Evolutionary conservation across 2,888 invertebrate species (phyloP).

Genomic region (Hofmannophila pseudospretella): DNA sequence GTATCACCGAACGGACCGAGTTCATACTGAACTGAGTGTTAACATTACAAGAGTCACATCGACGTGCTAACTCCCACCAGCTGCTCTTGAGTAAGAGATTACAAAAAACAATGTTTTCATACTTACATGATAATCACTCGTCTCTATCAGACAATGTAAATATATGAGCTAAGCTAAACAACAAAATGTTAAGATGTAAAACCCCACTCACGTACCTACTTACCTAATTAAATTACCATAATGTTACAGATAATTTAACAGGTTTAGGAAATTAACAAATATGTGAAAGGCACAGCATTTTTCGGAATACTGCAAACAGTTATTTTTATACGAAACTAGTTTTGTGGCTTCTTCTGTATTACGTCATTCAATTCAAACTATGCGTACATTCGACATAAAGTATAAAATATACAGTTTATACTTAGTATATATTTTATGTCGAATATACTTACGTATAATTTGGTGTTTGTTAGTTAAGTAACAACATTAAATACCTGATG

Average conservation of each 20-base stretch:
- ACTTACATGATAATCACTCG: slow-evolving; percentile 3
- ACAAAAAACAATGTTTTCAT: slow-evolving; percentile 3
- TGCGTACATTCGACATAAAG: no score
- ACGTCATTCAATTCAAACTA: slow-evolving; percentile 9
- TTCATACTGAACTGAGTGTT: slow-evolving; percentile 12
- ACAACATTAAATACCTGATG: no score
- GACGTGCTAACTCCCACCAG: slow-evolving; percentile 20
- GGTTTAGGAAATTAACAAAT: neutral
- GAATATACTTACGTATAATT: no score
- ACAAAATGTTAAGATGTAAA: neutral
- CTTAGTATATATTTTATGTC: no score
- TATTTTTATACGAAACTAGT: slow-evolving; percentile 7
- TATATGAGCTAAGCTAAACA: neutral
- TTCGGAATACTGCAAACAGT: neutral
- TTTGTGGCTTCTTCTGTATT: slow-evolving; percentile 10
- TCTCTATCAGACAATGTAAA: neutral
- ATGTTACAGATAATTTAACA: neutral
- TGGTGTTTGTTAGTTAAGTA: no score
- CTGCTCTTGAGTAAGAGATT: slow-evolving; percentile 20
- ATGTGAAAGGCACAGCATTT: neutral
- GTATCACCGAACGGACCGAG: neutral
- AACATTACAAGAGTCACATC: slow-evolving; percentile 6
- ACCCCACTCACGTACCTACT: neutral
- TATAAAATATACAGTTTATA: no score
- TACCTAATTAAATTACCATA: neutral